Percentiles rank a stretch among this genome's conserved stretches.
These are phyloP conservation scores for Amblyteles armatorius DNA, from an alignment of 2,888 invertebrate species.

Conservation along the genomic window DNA sequence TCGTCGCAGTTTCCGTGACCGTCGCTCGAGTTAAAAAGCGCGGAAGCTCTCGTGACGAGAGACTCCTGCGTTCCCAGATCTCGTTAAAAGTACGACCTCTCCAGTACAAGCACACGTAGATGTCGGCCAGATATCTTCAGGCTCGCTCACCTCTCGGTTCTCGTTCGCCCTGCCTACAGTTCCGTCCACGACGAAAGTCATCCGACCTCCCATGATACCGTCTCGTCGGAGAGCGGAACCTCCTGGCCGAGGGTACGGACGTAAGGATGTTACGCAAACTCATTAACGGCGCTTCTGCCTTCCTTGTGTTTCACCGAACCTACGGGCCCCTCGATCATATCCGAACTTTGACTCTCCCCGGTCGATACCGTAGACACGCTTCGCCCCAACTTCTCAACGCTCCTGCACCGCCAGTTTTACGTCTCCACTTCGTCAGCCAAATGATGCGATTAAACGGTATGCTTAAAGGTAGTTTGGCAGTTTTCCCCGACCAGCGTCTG, in stretches of 20 bases:
- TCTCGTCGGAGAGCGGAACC: not conserved
- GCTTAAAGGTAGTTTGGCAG: slow-evolving; percentile 6
- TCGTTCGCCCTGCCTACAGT: not conserved
- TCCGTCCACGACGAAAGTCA: slow-evolving; percentile 14
- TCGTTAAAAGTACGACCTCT: slow-evolving; percentile 55
- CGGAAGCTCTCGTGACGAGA: slow-evolving; percentile 16
- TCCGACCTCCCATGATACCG: slow-evolving; percentile 5
- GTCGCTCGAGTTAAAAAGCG: not conserved
- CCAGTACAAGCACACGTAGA: slow-evolving; percentile 36
- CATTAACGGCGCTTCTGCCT: slow-evolving; percentile 17
- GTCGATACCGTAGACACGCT: not conserved
- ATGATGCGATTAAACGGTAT: slow-evolving; percentile 12
- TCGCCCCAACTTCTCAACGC: not conserved
- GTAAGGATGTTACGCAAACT: slow-evolving; percentile 27
- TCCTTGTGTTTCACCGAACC: not conserved
- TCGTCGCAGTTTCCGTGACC: slow-evolving; percentile 32
- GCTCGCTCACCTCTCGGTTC: not conserved
- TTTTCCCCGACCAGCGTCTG: not conserved
- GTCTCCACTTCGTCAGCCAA: not conserved
- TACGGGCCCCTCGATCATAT: not conserved
- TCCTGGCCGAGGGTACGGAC: not conserved
- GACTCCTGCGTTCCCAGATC: slow-evolving; percentile 33
- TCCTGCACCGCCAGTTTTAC: not conserved
- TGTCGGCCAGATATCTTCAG: slow-evolving; percentile 7
- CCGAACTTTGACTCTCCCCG: slow-evolving; percentile 6